Evolutionary conservation across 2,797 vertebrate genomes (phyloP).

Genomic region (Premnoplex brunnescens): DNA sequence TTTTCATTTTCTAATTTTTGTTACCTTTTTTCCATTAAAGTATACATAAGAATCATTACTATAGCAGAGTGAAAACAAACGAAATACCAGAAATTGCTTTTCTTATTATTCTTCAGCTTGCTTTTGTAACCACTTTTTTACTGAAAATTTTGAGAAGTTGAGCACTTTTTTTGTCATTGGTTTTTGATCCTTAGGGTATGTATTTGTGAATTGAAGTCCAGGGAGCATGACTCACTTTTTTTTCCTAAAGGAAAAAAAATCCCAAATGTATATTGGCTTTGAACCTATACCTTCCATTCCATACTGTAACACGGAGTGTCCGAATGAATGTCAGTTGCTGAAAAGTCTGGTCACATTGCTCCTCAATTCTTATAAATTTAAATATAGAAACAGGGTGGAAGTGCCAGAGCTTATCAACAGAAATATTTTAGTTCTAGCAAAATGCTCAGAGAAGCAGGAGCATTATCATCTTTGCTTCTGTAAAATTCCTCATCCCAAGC

Average conservation of each 20-base stretch:
- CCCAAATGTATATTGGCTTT: background rate
- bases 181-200: background rate
- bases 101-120: background rate
- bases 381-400: background rate
- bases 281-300: background rate
- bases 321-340: background rate
- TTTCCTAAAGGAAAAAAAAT: accelerated
- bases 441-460: background rate
- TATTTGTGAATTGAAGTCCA: background rate
- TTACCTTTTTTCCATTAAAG: background rate
- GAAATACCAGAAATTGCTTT: background rate
- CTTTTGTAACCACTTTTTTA: background rate
- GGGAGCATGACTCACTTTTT: background rate
- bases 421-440: background rate
- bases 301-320: background rate
- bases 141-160: background rate
- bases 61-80: background rate
- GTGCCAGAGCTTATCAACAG: background rate
- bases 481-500: background rate
- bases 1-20: background rate
- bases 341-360: background rate
- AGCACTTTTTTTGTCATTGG: accelerated
- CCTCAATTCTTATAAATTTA: background rate
- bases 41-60: background rate
- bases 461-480: background rate